Evolutionary conservation across 2,888 invertebrate genomes (phyloP), one percentile per base, ranked within the genome.

Genomic region (Teinopalpus imperialis): DNA sequence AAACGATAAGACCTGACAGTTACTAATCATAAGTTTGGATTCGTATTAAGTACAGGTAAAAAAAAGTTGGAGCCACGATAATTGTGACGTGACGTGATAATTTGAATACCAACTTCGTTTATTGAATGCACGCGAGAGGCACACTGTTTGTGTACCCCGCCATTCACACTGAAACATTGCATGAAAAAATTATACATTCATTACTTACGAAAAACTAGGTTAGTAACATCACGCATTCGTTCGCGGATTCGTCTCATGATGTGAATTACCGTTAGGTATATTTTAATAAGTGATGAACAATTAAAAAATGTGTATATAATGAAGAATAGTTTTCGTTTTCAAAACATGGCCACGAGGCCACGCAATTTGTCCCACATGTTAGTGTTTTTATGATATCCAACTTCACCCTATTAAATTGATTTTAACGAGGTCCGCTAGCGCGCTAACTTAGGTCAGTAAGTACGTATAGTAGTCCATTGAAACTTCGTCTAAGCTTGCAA

Each of bases 401-500:
- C 16, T 41, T 12, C 5, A 9, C 12, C 13, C 18, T 7, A 26
- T 42, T 26, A 34, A 42, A 26, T 42, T 32, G 32, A 35, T 43
- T 35, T 23, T 9, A 43, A 43, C 29, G 29, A 32, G 35, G 10
- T 36, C 23, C 30, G 30, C 16, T 16, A 6, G 27, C 8, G 6
- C 16, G 23, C 34, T 44, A 8, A 42, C 39, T 39, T 39, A 44
- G 34, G 23, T 27, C 40, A 45, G 43, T 51, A 44, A 35, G 32
- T 48, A 40, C 43, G 43, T 41, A 37, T 40, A 40, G 45, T 35
- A 30, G 43, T 46, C 48, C 43, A 48, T 48, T 46, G 48, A 48
- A 51, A 51, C 45, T 43, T 46, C 43, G 49, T 46, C 48, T 46
- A 46, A 48, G 46, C 48, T 39, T 31, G 43, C 43, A 41, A 46